phyloP scores from a whole-genome alignment of 2,797 vertebrate genomes.

The Astyanax mexicanus region DNA sequence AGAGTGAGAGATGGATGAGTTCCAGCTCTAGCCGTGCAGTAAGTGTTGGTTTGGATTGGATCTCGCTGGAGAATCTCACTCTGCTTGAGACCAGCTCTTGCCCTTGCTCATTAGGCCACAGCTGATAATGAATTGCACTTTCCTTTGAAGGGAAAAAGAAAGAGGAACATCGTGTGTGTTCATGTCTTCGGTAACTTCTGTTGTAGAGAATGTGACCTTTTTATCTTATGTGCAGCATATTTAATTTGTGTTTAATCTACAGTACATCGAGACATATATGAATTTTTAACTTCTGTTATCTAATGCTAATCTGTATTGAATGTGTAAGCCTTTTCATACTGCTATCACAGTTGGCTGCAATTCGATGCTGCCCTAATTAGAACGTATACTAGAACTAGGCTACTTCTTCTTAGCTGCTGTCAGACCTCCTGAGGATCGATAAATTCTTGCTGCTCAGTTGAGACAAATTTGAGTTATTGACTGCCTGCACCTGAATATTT shows the following conservation, averaged over 20 bases:
- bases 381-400: too few species aligned
- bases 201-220: background rate
- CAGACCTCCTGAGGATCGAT: background rate
- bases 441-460: slow-evolving; percentile 13
- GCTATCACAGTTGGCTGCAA: background rate
- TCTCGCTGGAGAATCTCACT: slow-evolving; percentile 1
- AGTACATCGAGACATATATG: background rate
- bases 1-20: slow-evolving; percentile 22
- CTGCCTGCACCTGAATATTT: slow-evolving; percentile 27
- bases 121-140: background rate
- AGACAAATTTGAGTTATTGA: slow-evolving; percentile 21
- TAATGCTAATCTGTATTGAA: background rate
- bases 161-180: background rate
- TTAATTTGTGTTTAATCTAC: background rate
- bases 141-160: slow-evolving; percentile 2
- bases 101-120: slow-evolving; percentile 6
- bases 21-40: slow-evolving; percentile 34
- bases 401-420: background rate
- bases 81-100: slow-evolving; percentile 18
- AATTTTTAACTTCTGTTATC: background rate
- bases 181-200: background rate
- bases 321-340: background rate
- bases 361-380: background rate
- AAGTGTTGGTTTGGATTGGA: slow-evolving; percentile 36
- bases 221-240: background rate